phyloP scores from a whole-genome alignment of 2,113 vertebrate species.

The Xiphorhynchus elegans region DNA sequence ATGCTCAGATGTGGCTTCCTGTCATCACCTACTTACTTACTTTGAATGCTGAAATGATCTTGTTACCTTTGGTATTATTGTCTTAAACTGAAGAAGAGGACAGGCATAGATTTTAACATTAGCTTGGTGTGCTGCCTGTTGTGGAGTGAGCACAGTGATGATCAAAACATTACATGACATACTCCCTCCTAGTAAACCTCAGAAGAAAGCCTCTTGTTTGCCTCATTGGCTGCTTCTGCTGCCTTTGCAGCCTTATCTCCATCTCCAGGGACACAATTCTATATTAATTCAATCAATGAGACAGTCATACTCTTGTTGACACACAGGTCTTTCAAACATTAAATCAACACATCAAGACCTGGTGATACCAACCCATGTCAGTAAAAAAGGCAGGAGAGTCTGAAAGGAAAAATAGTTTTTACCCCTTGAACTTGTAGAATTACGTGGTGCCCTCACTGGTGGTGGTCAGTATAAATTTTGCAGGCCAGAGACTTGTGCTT shows the following conservation, averaged over 20 bases:
- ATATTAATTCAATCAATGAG: neutral
- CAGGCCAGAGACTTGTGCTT: neutral
- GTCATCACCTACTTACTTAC: neutral
- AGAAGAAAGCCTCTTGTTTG: neutral
- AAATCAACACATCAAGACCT: neutral
- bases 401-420: neutral
- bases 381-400: neutral
- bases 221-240: neutral
- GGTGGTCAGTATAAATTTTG: neutral
- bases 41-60: neutral
- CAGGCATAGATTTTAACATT: neutral
- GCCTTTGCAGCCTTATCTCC: neutral
- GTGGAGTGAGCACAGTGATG: neutral
- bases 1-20: slow-evolving; percentile 1
- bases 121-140: neutral
- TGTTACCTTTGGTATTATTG: neutral
- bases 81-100: neutral
- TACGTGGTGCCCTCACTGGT: neutral
- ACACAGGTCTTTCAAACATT: neutral
- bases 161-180: neutral
- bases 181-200: neutral
- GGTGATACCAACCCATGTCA: neutral
- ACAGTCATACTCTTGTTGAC: neutral
- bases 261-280: neutral
- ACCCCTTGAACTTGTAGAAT: neutral